Percentiles rank a stretch among this genome's conserved stretches.
These are phyloP conservation scores for Scaeva pyrastri DNA, from an alignment of 2,888 invertebrate genomes.

Conservation along the genomic window DNA sequence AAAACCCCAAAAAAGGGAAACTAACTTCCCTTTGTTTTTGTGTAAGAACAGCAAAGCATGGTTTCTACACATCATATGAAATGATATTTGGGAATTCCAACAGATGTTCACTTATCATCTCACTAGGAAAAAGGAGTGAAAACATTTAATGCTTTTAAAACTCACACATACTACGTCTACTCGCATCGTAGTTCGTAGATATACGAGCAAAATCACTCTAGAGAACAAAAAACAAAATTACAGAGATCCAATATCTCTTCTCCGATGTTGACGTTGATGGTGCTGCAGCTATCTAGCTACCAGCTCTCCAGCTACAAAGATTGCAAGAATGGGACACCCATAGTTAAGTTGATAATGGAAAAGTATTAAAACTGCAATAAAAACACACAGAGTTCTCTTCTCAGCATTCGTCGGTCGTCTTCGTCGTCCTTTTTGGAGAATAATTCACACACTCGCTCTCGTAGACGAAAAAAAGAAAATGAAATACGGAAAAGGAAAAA, in stretches of 20 bases:
- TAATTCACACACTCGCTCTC: not conserved
- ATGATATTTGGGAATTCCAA: constrained; percentile 67
- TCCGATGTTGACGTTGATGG: not conserved
- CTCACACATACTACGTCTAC: constrained; percentile 12
- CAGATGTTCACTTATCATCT: constrained; percentile 67
- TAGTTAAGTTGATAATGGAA: constrained; percentile 73
- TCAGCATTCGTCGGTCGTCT: not conserved
- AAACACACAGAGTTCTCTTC: constrained; percentile 47
- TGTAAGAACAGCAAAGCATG: constrained; percentile 48
- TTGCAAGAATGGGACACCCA: constrained; percentile 35
- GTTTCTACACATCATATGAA: constrained; percentile 43
- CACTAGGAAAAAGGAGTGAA: constrained; percentile 21
- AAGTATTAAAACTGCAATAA: constrained; percentile 73
- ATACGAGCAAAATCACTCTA: not conserved
- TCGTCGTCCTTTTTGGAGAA: not conserved
- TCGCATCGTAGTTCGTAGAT: too few species aligned
- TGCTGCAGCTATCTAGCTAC: not conserved
- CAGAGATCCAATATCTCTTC: constrained; percentile 33
- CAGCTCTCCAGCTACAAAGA: constrained; percentile 23
- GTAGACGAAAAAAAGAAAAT: not conserved
- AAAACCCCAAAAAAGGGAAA: not conserved
- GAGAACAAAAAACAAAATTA: constrained; percentile 1
- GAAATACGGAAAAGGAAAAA: not conserved
- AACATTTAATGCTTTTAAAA: constrained; percentile 62
- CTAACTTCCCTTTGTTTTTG: constrained; percentile 52